A percentile compares a stretch with the other conserved stretches of the same genome.
These are phyloP conservation scores for Sebastes aleutianus DNA, from an alignment of 2,797 vertebrate species.

Conservation along the genomic window DNA sequence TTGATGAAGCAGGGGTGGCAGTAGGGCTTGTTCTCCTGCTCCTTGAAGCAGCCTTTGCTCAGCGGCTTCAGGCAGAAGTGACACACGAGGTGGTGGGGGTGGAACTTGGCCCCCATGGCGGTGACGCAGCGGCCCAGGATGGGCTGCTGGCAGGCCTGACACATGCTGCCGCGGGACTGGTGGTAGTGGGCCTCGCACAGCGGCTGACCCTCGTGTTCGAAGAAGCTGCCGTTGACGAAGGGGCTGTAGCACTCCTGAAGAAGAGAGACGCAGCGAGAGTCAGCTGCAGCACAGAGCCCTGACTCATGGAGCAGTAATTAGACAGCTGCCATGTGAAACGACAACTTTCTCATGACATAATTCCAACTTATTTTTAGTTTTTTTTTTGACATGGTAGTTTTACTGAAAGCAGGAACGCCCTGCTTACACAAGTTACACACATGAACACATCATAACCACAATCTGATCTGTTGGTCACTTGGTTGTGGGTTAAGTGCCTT, in stretches of 20 bases:
- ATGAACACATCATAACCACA: neutral
- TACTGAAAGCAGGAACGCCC: neutral
- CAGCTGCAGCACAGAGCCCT: neutral
- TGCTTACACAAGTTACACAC: neutral
- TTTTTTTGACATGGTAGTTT: neutral
- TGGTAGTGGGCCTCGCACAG: conserved; percentile 94
- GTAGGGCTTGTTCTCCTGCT: conserved; percentile 93
- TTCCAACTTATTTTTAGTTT: conserved; percentile 19
- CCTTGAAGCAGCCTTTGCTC: conserved; percentile 94
- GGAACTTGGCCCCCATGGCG: conserved; percentile 92
- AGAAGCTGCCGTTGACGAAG: conserved; percentile 92
- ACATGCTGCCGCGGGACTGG: conserved; percentile 87
- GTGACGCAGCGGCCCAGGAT: conserved; percentile 93
- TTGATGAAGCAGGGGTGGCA: conserved; percentile 94
- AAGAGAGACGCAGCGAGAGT: neutral
- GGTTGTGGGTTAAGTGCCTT: neutral
- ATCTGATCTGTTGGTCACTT: neutral
- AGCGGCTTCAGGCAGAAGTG: conserved; percentile 93
- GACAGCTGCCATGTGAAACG: conserved; percentile 12
- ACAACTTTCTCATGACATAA: conserved; percentile 43
- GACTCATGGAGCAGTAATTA: conserved; percentile 20
- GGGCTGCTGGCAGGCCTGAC: conserved; percentile 91
- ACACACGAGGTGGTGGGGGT: conserved; percentile 93
- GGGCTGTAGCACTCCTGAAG: conserved; percentile 89
- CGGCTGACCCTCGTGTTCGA: conserved; percentile 90